Conservation (phyloP, 2,113 vertebrate genomes). For the Agelaius phoeniceus region DNA sequence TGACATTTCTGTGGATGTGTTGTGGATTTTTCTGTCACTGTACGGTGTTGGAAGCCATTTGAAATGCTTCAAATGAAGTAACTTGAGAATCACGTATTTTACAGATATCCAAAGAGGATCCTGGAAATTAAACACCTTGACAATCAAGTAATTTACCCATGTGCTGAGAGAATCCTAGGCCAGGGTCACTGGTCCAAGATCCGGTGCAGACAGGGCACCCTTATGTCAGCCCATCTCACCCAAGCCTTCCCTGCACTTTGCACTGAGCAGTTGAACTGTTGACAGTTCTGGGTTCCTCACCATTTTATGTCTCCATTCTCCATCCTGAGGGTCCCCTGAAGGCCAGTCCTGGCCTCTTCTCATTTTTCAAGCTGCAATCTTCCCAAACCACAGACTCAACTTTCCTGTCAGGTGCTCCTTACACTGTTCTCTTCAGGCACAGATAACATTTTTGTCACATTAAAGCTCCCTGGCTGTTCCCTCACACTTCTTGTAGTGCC, state of each 20-base stretch:
- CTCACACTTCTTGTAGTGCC: neutral
- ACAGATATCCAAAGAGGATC: neutral
- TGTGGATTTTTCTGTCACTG: neutral
- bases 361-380: neutral
- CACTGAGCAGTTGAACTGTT: rapidly evolving
- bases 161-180: neutral
- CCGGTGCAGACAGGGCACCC: neutral
- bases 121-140: neutral
- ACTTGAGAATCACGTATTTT: neutral
- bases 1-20: neutral
- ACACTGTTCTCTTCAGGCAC: neutral
- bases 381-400: neutral
- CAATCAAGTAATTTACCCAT: neutral
- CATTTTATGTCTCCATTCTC: neutral
- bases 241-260: neutral
- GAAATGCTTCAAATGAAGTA: neutral
- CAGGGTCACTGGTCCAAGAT: neutral
- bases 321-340: neutral
- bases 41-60: neutral
- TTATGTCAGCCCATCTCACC: no score
- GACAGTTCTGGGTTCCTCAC: neutral
- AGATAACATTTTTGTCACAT: no score
- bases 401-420: neutral
- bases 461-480: neutral
- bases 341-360: neutral